phyloP scores from a whole-genome alignment of 2,797 vertebrate genomes.

The Neosalanx taihuensis region DNA sequence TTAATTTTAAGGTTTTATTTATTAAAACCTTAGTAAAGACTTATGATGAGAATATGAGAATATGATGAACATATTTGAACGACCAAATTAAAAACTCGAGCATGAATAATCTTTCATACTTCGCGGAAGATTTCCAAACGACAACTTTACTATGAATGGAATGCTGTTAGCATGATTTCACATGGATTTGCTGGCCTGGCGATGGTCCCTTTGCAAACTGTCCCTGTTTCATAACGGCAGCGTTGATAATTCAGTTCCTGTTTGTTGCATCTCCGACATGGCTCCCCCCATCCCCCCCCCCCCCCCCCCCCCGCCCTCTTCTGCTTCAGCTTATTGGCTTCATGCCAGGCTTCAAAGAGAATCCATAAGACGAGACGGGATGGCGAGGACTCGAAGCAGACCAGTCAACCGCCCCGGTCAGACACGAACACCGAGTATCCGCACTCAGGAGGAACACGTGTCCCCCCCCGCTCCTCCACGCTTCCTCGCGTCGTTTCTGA shows the following conservation, averaged over 20 bases:
- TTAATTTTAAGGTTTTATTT: too few species aligned
- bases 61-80: not conserved
- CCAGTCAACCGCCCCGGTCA: slow-evolving; percentile 43
- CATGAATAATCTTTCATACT: not conserved
- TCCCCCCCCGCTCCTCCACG: not conserved
- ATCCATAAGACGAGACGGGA: slow-evolving; percentile 33
- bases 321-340: slow-evolving; percentile 34
- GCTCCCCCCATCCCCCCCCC: not conserved
- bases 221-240: slow-evolving; percentile 34
- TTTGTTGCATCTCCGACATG: slow-evolving; percentile 32
- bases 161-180: not conserved
- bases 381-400: slow-evolving; percentile 31
- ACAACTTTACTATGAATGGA: not conserved
- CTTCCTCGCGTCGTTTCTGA: too few species aligned
- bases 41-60: too few species aligned
- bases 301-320: slow-evolving; percentile 25
- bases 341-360: slow-evolving; percentile 45
- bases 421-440: slow-evolving; percentile 17
- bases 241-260: slow-evolving; percentile 25
- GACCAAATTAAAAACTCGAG: too few species aligned
- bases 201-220: slow-evolving; percentile 1
- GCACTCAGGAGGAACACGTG: slow-evolving; percentile 19
- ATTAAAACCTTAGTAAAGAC: too few species aligned
- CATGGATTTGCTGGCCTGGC: not conserved
- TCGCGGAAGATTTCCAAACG: too few species aligned